Conservation (phyloP, 2,888 invertebrate genomes). For the Homarus gammarus region DNA sequence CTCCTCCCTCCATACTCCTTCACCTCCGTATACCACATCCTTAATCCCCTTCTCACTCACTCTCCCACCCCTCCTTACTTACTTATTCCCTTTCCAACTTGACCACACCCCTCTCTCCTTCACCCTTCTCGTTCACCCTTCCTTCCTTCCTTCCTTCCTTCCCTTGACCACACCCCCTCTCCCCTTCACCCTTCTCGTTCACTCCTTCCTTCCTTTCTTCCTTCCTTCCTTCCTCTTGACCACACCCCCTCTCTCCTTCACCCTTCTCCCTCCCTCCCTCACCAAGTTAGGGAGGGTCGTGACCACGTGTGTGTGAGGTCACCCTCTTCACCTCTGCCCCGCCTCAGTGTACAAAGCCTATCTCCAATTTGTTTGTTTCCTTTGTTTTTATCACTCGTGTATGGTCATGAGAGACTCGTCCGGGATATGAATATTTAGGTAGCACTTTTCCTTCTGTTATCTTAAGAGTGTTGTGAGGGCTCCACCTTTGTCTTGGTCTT, state of each 20-base stretch:
- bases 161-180: neutral
- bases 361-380: no score
- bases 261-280: neutral
- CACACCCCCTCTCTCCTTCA: neutral
- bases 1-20: no score
- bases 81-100: no score
- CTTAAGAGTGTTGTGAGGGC: no score
- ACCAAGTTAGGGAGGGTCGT: neutral
- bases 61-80: neutral
- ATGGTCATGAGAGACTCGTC: no score
- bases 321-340: neutral
- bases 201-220: neutral
- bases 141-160: neutral
- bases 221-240: no score
- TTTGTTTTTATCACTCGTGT: no score
- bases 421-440: no score
- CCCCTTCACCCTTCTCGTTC: neutral
- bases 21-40: no score
- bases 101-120: neutral
- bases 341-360: no score
- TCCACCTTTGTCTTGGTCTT: no score
- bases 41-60: neutral
- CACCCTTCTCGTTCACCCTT: neutral
- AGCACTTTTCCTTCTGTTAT: no score
- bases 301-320: neutral